These are phyloP conservation scores for Andricus quercusramuli DNA, from an alignment of 2,888 invertebrate genomes.

Conservation along the genomic window DNA sequence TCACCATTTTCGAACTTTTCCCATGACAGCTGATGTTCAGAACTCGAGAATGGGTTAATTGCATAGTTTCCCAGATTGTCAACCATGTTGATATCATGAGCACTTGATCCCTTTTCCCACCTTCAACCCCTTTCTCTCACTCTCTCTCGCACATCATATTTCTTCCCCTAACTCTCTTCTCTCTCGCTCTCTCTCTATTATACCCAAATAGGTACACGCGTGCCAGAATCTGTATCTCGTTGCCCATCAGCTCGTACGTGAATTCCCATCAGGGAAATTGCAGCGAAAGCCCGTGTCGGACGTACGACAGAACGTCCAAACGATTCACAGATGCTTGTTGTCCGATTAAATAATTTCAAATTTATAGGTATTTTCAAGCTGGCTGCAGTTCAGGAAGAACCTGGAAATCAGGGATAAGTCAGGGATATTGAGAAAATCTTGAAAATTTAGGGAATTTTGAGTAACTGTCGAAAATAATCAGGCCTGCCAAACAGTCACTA, in stretches of 20 bases:
- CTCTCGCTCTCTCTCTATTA: slow-evolving; percentile 32
- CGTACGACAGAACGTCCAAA: slow-evolving; percentile 21
- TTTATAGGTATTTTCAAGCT: no score
- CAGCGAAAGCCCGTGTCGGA: slow-evolving; percentile 35
- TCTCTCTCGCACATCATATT: slow-evolving; percentile 2
- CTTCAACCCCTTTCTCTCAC: slow-evolving; percentile 40
- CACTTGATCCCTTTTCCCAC: slow-evolving; percentile 28
- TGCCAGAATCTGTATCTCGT: slow-evolving; percentile 39
- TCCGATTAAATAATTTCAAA: background rate
- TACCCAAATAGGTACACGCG: slow-evolving; percentile 30
- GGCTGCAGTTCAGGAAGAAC: no score
- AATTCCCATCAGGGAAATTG: slow-evolving; percentile 38
- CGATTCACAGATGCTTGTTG: slow-evolving; percentile 20
- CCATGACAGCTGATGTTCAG: slow-evolving; percentile 12
- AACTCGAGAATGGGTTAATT: slow-evolving; percentile 19
- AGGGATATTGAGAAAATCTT: no score
- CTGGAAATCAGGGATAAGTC: no score
- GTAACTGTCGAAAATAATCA: no score
- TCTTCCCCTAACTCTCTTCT: slow-evolving; percentile 40
- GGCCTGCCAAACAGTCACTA: no score
- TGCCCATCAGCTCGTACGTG: slow-evolving; percentile 30
- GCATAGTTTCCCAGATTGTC: slow-evolving; percentile 24
- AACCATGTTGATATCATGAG: slow-evolving; percentile 30
- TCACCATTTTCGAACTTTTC: background rate
- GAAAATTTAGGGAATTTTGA: no score